These are phyloP conservation scores for Aporrectodea caliginosa DNA, from an alignment of 1,140 invertebrate genomes.

Conservation along the genomic window DNA sequence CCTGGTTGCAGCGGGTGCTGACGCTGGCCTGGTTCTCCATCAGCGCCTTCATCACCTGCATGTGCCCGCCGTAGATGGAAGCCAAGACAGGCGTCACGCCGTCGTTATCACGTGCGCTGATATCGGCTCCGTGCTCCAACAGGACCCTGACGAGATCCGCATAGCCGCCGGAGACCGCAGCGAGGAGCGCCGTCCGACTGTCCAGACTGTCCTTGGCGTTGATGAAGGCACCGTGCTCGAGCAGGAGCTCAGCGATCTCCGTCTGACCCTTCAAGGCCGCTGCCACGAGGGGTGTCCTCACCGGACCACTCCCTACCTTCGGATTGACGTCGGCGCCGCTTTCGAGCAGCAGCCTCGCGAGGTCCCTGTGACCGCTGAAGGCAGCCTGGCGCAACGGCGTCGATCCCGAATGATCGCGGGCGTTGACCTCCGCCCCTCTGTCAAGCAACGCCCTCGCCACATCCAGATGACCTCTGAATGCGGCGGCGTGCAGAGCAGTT, in stretches of 20 bases:
- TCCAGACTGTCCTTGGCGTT: conserved; percentile 48
- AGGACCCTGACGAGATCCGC: not conserved
- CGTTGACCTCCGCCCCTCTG: conserved; percentile 64
- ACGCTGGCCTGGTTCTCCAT: not conserved
- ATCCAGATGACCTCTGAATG: conserved; percentile 77
- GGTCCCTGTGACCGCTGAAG: conserved; percentile 88
- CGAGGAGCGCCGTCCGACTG: conserved; percentile 72
- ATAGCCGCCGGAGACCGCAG: conserved; percentile 60
- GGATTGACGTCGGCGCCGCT: conserved; percentile 80
- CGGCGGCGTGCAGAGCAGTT: conserved; percentile 73
- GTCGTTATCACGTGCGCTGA: not conserved
- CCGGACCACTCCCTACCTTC: conserved; percentile 75
- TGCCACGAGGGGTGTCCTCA: conserved; percentile 64
- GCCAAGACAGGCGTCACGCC: not conserved
- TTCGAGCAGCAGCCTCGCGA: conserved; percentile 57
- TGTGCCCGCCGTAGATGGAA: not conserved
- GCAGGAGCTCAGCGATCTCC: conserved; percentile 56
- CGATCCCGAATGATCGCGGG: conserved; percentile 94
- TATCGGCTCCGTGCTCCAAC: not conserved
- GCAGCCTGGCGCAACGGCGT: conserved; percentile 98
- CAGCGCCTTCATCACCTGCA: not conserved
- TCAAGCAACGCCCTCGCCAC: conserved; percentile 76
- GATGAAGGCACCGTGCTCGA: conserved; percentile 48
- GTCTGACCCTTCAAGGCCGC: conserved; percentile 61
- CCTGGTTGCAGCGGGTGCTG: not conserved